A percentile compares a stretch with the other conserved stretches of the same genome.
These are phyloP conservation scores for Sisor rabdophorus DNA, from an alignment of 2,113 vertebrate species.

Conservation along the genomic window DNA sequence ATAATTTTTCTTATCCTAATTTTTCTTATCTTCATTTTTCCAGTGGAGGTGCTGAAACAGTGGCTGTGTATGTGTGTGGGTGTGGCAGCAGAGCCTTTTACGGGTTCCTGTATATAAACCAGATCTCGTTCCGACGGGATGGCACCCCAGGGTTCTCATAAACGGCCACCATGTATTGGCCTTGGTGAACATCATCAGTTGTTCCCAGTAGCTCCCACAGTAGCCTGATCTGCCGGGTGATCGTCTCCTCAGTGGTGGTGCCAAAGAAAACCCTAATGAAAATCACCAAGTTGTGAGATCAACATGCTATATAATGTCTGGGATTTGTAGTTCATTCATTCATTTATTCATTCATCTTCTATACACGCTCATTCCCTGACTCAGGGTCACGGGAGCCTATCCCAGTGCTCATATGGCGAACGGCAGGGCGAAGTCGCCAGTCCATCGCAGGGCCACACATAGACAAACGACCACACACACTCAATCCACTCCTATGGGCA, in stretches of 20 bases:
- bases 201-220: conserved; percentile 74
- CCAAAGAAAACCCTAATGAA: conserved; percentile 73
- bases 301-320: not conserved
- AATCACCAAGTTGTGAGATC: not conserved
- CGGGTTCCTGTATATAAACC: conserved; percentile 69
- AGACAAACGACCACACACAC: too few relatives aligned
- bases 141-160: conserved; percentile 78
- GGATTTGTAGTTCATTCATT: too few relatives aligned
- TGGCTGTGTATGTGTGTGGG: not conserved
- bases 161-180: conserved; percentile 71
- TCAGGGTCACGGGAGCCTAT: too few relatives aligned
- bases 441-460: too few relatives aligned
- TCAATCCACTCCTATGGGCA: too few relatives aligned
- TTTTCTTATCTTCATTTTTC: not conserved
- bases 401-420: too few relatives aligned
- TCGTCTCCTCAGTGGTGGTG: conserved; percentile 77
- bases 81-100: conserved; percentile 27
- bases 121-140: conserved; percentile 79
- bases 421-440: too few relatives aligned
- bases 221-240: conserved; percentile 68
- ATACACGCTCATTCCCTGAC: too few relatives aligned
- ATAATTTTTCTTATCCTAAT: not conserved
- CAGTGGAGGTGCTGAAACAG: not conserved
- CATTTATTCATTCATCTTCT: too few relatives aligned
- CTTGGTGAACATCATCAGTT: conserved; percentile 51